Evolutionary conservation across 2,888 invertebrate species (phyloP).

Genomic region (Parasteatoda lunata): DNA sequence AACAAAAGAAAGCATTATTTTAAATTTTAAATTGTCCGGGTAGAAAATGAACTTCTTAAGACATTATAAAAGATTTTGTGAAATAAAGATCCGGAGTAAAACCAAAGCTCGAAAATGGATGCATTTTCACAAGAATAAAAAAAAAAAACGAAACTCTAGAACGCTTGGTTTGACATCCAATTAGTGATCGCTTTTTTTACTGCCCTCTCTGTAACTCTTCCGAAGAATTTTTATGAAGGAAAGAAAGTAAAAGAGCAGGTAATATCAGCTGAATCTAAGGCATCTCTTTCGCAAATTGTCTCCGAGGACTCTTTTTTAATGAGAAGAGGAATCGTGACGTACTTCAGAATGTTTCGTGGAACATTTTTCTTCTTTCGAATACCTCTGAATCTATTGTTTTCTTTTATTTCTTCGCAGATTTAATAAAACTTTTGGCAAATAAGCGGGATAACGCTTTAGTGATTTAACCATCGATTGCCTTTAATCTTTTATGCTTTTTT

Average conservation of each 20-base stretch:
- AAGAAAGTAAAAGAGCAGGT: background rate
- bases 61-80: background rate
- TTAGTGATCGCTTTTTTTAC: background rate
- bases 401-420: background rate
- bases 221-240: background rate
- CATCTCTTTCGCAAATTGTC: constrained; percentile 1
- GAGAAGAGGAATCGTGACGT: background rate
- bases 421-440: background rate
- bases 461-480: no score
- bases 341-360: background rate
- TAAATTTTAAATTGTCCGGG: background rate
- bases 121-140: background rate
- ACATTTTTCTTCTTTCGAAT: background rate
- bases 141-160: background rate
- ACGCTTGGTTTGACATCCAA: background rate
- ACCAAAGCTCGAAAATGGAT: background rate
- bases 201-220: background rate
- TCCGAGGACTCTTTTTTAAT: background rate
- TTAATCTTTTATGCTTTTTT: no score
- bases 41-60: background rate
- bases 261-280: background rate
- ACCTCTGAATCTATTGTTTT: background rate
- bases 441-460: no score
- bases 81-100: background rate
- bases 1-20: background rate